Evolutionary conservation across 1,140 invertebrate species (phyloP), one percentile per base, ranked within the genome.

Genomic region (Lanistes nyassanus): DNA sequence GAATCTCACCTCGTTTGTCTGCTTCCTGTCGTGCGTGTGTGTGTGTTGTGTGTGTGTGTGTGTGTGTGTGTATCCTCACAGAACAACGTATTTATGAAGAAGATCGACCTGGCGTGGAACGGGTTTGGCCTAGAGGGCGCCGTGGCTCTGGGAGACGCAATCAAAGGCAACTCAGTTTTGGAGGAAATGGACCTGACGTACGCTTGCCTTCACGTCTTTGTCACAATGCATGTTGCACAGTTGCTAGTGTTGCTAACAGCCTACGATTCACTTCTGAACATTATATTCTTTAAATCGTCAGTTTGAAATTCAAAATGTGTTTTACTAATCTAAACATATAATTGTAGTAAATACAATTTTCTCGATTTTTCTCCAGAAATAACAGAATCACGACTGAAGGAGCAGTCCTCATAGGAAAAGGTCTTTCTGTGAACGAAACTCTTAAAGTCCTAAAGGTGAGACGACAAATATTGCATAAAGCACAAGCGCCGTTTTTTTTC

Each of bases 361-460:
- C 69, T 47, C 70, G 75, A 51, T 64, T 74, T 66, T 69, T 76
- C 83, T 82, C 37, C 76, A 89, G 88, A 73, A 89, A 90, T 75
- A 89, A 88, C 74, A 82, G 89, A 56, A 84, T 90, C 62, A 87
- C 84, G 31, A 82, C 89, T 51, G 89, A 90, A 82, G 87, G 86
- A 60, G 87, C 89, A 66, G 87, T 89, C 7, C 79, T 87, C 21
- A 80, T 89, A 53, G 88, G 85, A 1, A 88, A 88, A 80, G 88
- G 87, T 6, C 64, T 90, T 3, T 74, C 83, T n/a, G 78, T 78
- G 13, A 89, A 89, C 83, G 86, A 88, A 75, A 83, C 83, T 11
- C 81, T 90, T 3, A 82, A 81, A 76, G 78, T 80, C 34, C 62
- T 90, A n/a, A 90, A 87, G 83, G 88, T 89, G 78, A 62, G 75